Base-by-base conservation (phyloP, 2,888 invertebrate genomes). In the Lasioglossum pauxillum region DNA sequence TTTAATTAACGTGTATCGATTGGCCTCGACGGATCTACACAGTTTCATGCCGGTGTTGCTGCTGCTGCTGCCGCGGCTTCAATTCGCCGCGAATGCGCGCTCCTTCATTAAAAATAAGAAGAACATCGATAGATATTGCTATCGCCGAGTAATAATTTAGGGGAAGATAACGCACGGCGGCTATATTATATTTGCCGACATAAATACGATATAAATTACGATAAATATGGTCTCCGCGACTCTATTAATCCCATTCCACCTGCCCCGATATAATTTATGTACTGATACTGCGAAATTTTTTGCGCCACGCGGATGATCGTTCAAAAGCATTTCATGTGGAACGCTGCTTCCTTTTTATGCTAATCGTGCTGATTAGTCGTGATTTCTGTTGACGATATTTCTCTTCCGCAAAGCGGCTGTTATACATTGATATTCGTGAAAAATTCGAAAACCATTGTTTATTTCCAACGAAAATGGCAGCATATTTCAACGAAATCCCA, bases 1-100 rank as follows among this genome's bases (percentile, higher is more conserved):
- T 95, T 95, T 94, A 94, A 94, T 94, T 93, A 94, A 93, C 93
- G 90, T 90, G 86, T 88, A 84, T 89, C 91, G 89, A 76, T 84
- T 85, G 86, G 86, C 81, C 85, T 78, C 86, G 83, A 81, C 83
- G 87, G 87, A 89, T 88, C 89, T 8, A 1, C 44, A 27, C 31
- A 46, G 19, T 72, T 72, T 31, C 72, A 44, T 38, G 35, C 23
- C 69, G 35, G 57, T 1, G 57, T n/a, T n/a, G n/a, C 23, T 53
- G n/a, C 38, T 53, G n/a, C 38, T 23, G n/a, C 67, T 67, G 67
- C 38, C 67, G 67, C 23, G 35, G 38, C 38, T 38, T 38, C 35
- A 38, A 69, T 69, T 23, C 38, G 23, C 67, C 38, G 38, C 67
- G 67, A 38, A 38, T 19, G 31, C 31, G 64, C 31, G 64, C 12